Conservation (phyloP, 2,113 vertebrate genomes). For the Kryptolebias marmoratus region DNA sequence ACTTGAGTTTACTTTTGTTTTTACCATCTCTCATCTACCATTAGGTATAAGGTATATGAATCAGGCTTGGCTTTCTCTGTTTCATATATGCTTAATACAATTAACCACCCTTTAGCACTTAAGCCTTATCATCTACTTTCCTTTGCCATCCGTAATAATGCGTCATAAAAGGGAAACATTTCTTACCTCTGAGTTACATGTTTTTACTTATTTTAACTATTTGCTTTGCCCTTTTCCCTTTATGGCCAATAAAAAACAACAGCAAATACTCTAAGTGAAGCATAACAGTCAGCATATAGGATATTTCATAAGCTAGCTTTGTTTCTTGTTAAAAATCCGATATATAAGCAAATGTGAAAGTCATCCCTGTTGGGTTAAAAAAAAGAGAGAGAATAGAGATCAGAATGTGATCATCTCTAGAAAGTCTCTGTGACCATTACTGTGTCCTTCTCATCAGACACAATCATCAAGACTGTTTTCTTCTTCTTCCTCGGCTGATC, state of each 20-base stretch:
- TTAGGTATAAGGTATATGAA: not conserved
- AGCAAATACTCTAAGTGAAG: conserved; percentile 32
- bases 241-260: conserved; percentile 42
- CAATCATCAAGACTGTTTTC: conserved; percentile 22
- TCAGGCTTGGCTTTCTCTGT: not conserved
- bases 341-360: conserved; percentile 52
- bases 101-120: conserved; percentile 8
- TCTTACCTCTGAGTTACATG: no score
- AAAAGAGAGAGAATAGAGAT: conserved; percentile 50
- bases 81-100: conserved; percentile 11
- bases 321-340: conserved; percentile 29
- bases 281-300: conserved; percentile 23
- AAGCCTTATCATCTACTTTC: conserved; percentile 2
- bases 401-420: conserved; percentile 53
- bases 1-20: no score
- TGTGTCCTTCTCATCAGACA: conserved; percentile 58
- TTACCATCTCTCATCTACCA: no score
- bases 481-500: conserved; percentile 12
- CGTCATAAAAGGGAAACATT: conserved; percentile 19
- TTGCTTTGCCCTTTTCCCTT: conserved; percentile 34
- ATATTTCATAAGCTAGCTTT: conserved; percentile 32
- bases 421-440: conserved; percentile 48
- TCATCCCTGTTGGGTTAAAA: conserved; percentile 45
- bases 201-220: not conserved
- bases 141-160: conserved; percentile 9